Evolutionary conservation across 2,113 vertebrate genomes (phyloP), one percentile per base, ranked within the genome.

Genomic region (Protomyctophum bolini): DNA sequence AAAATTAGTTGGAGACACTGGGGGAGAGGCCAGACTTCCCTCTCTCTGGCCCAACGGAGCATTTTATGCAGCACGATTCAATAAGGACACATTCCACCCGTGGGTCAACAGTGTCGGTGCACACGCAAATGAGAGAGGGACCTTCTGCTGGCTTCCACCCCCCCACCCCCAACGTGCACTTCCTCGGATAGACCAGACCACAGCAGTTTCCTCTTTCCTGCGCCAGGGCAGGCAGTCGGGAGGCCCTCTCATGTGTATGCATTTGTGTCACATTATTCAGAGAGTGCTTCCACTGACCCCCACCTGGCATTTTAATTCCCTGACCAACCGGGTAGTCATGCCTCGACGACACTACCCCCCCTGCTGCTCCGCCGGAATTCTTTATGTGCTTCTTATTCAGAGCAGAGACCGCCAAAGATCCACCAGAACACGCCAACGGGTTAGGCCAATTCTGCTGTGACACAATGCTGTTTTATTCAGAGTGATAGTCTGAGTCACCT

Each of bases 241-340:
- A 50, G 76, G 82, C 88, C 33, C 33, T 76, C 94, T 94, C 93
- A 92, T 92, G 92, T 83, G 87, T 92, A 93, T 92, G 91, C 86
- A 94, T 94, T 93, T 93, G 91, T 89, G 84, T 91, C 94, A 88
- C 85, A 92, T 94, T 94, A 95, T 92, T 93, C 91, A 90, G 88
- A 86, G 64, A 86, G 92, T 92, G 93, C 91, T 93, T 92, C 86
- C 76, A 87, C 89, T 95, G 94, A 95, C 93, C 93, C 93, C 91
- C 87, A 92, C 89, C 92, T 94, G 91, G 89, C 92, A 94, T 93
- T 95, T 94, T 93, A 89, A 94, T 93, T 94, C 92, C 91, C 92
- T 80, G 92, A 87, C 92, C 90, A 92, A 91, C 79, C 41, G 86
- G 87, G 88, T 89, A 94, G 94, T 93, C 92, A 93, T 89, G 92